Evolutionary conservation across 2,888 invertebrate species (phyloP), one percentile per base, ranked within the genome.

Genomic region (Chrysolina haemoptera): DNA sequence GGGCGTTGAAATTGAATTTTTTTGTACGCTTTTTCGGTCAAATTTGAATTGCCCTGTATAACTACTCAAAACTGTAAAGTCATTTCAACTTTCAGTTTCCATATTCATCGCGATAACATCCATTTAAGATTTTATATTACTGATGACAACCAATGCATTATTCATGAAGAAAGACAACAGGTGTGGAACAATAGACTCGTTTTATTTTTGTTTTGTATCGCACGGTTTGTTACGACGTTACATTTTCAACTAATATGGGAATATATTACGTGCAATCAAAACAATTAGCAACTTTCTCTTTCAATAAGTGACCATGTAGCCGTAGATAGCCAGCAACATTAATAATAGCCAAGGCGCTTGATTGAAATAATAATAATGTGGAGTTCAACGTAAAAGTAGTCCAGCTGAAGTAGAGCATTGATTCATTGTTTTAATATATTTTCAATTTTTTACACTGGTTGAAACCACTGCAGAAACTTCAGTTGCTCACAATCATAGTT

Each of bases 201-300:
- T 70, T 62, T 74, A 62, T 62, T 70, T 70, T 70, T 55, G 40
- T 67, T 67, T 67, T 67, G 40, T 55, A 53, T 67, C 27, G 53
- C 68, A 27, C 50, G 46, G 16, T 69, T 20, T 50, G 40, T 59
- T 68, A 41, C 43, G 65, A 62, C 62, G 43, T 48, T 69, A 66
- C 70, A 64, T 67, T 70, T 68, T 53, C 46, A 70, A 41, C 66
- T 14, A 70, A 74, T 67, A 63, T 62, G 27, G 62, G 53, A 27
- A 16, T 46, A 70, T 73, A 68, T 67, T 70, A 74, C 70, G 67
- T 74, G 70, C 74, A 68, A 63, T 68, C 59, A 48, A 12, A 65
- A 70, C 55, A 70, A 70, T 67, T 70, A 70, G 59, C 73, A 63
- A 67, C 74, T 74, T 74, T 74, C 74, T 74, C 70, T 74, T 74